Percentiles rank a stretch among this genome's conserved stretches.
Conservation (phyloP, 2,797 vertebrate genomes). For the Orestias chungarensis region DNA sequence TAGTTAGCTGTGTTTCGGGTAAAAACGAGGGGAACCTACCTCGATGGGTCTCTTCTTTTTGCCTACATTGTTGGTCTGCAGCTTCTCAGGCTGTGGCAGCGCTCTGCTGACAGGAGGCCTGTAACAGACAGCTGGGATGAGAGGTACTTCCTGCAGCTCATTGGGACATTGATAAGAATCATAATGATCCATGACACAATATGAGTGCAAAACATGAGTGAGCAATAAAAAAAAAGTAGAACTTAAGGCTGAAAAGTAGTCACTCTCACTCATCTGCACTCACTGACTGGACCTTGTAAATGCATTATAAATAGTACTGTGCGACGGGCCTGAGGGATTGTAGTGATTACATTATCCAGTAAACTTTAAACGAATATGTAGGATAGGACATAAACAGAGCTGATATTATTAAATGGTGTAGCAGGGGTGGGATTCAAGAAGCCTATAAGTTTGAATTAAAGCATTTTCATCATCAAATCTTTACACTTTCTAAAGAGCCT, state of each 20-base stretch:
- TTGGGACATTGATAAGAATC: conserved; percentile 11
- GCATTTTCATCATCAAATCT: neutral
- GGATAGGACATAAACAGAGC: neutral
- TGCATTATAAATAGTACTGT: neutral
- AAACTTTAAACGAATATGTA: neutral
- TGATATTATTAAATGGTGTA: neutral
- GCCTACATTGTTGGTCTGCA: conserved; percentile 97
- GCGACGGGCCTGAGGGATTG: neutral
- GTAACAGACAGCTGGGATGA: conserved; percentile 84
- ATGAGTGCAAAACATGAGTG: neutral
- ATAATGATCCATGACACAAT: conserved; percentile 3
- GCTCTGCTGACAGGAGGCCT: conserved; percentile 99
- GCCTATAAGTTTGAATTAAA: too few relatives aligned
- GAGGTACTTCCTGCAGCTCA: conserved; percentile 53
- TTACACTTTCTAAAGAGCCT: neutral
- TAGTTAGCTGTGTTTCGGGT: neutral
- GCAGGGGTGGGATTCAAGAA: neutral
- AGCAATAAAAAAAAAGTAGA: neutral
- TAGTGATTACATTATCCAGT: neutral
- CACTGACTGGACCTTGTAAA: neutral
- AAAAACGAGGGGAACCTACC: conserved; percentile 66
- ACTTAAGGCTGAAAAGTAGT: neutral
- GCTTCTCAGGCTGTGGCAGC: conserved; percentile 94
- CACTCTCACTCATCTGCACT: neutral
- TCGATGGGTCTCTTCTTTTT: conserved; percentile 98